Conservation (phyloP, 2,888 invertebrate genomes). For the Hymenopus coronatus region DNA sequence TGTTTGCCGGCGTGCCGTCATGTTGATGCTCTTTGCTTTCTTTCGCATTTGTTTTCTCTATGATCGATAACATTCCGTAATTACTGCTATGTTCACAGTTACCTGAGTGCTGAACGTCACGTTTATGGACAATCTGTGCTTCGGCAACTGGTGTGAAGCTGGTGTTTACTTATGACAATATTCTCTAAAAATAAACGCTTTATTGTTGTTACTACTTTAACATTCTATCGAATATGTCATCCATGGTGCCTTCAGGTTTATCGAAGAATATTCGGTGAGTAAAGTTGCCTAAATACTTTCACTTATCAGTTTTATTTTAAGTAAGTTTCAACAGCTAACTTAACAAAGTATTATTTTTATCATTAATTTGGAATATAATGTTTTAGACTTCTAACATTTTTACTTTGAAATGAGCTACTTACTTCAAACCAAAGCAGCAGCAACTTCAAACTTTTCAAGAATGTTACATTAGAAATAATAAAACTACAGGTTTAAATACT, state of each 20-base stretch:
- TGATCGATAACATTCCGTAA: background rate
- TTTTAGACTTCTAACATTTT: too few relatives aligned
- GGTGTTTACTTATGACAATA: background rate
- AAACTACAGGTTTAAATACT: too few relatives aligned
- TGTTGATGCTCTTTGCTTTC: background rate
- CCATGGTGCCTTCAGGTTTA: background rate
- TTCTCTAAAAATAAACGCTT: background rate
- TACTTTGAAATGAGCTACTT: too few relatives aligned
- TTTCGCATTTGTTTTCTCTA: background rate
- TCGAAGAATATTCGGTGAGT: background rate
- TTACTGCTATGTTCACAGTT: background rate
- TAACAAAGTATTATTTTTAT: too few relatives aligned
- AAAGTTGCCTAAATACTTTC: background rate
- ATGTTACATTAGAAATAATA: too few relatives aligned
- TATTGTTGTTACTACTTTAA: background rate
- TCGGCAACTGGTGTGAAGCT: background rate
- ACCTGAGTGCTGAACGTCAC: background rate
- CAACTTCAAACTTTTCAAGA: too few relatives aligned
- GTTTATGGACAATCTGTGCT: background rate
- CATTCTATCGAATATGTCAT: background rate
- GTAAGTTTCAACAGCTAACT: too few relatives aligned
- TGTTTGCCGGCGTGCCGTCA: background rate
- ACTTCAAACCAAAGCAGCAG: too few relatives aligned
- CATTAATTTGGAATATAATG: too few relatives aligned
- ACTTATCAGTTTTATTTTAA: too few relatives aligned